A percentile compares a stretch with the other conserved stretches of the same genome.
Conservation (phyloP, 2,113 vertebrate species). For the Zosterops borbonicus region DNA sequence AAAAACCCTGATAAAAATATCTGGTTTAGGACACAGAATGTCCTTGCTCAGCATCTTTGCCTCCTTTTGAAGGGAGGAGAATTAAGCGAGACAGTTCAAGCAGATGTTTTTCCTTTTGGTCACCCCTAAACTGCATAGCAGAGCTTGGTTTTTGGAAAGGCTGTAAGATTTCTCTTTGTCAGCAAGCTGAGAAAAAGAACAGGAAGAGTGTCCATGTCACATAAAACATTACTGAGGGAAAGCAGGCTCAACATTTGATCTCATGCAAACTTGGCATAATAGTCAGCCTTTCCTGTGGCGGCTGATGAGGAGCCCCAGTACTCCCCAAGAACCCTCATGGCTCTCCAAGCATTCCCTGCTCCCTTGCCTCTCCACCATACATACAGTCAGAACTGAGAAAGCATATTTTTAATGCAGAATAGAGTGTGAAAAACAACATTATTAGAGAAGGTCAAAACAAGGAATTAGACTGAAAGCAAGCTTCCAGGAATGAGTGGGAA, state of each 20-base stretch:
- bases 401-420: not conserved
- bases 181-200: not conserved
- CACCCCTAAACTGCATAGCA: not conserved
- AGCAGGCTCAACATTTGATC: not conserved
- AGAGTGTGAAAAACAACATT: not conserved
- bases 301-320: not conserved
- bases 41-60: not conserved
- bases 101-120: not conserved
- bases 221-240: not conserved
- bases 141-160: not conserved
- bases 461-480: not conserved
- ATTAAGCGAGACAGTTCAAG: not conserved
- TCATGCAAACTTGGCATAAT: not conserved
- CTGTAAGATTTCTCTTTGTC: not conserved
- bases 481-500: not conserved
- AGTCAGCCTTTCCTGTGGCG: not conserved
- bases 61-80: not conserved
- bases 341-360: not conserved
- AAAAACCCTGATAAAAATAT: not conserved
- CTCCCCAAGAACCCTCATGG: fast-evolving
- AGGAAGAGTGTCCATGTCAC: not conserved
- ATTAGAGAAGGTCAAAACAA: not conserved
- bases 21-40: not conserved
- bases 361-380: not conserved
- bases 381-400: not conserved